Evolutionary conservation across 2,888 invertebrate genomes (phyloP).

Genomic region (Athalia cordata): DNA sequence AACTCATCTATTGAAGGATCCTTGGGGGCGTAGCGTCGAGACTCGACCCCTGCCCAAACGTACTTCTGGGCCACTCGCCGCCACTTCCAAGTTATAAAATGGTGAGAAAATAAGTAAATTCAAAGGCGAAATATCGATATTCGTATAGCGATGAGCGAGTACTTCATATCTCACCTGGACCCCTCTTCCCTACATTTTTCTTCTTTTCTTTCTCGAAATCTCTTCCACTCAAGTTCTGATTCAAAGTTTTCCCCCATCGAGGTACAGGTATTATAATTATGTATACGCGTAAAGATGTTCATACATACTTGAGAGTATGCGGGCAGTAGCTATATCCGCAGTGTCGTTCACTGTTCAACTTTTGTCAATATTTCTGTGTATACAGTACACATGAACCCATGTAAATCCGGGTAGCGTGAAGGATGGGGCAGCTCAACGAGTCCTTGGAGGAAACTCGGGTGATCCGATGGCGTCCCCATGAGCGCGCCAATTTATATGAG

Average conservation of each 20-base stretch:
- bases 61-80: conserved; percentile 36
- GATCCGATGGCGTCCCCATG: conserved; percentile 18
- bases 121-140: conserved; percentile 43
- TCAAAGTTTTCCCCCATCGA: not conserved
- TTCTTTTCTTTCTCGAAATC: not conserved
- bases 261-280: not conserved
- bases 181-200: not conserved
- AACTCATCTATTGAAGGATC: conserved; percentile 28
- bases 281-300: not conserved
- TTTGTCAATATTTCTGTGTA: conserved; percentile 5
- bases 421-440: not conserved
- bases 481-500: conserved; percentile 28
- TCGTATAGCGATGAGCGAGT: conserved; percentile 35
- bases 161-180: conserved; percentile 11
- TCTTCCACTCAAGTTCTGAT: not conserved
- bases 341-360: conserved; percentile 42
- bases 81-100: conserved; percentile 27
- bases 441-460: conserved; percentile 32
- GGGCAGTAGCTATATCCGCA: not conserved
- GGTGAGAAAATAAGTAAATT: conserved; percentile 37
- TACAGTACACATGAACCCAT: conserved; percentile 25
- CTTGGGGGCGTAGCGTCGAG: conserved; percentile 17
- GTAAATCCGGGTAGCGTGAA: conserved; percentile 25
- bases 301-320: conserved; percentile 19
- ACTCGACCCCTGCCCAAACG: conserved; percentile 33